Evolutionary conservation across 2,113 vertebrate genomes (phyloP), one percentile per base, ranked within the genome.

Genomic region (Scomber japonicus): DNA sequence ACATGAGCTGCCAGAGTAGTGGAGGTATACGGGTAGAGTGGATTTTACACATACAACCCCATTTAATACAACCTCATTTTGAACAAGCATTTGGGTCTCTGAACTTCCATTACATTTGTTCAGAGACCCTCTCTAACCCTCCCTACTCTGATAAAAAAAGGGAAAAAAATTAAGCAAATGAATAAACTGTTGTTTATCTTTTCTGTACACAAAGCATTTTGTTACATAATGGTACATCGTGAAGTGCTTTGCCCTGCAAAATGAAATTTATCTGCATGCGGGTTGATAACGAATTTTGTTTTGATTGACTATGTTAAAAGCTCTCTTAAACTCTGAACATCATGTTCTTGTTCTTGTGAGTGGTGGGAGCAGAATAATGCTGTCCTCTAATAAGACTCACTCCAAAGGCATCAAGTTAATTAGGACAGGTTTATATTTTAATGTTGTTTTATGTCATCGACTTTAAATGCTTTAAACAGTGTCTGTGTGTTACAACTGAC

Each of bases 21-120:
- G 40, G 21, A 69, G 54, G 78, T 71, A 51, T 12, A 62, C n/a
- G 45, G 49, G 24, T 46, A 44, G 51, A 78, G 59, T 56, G 81
- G n/a, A 71, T 83, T 85, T 75, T 68, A 83, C 55, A 75, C 67
- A 54, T 24, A 80, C 53, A 81, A 76, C 46, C 55, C 53, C 50
- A 71, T 78, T 82, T 84, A 86, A 85, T 21, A 21, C 21, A 21
- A 21, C 21, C 67, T 71, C 50, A 4, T 4, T 70, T 76, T 73
- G 56, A 84, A 80, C 62, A 74, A 80, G 27, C 66, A 69, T 83
- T 73, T 66, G 59, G 50, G 59, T 81, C 49, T 77, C 30, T 73
- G 45, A 84, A 73, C 79, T 69, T 71, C 24, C 11, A 50, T 73
- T 83, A 75, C 85, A 90, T 92, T 92, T 87, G 79, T 82, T 81